Conservation (phyloP, 2,113 vertebrate genomes). For the Propithecus coquereli region DNA sequence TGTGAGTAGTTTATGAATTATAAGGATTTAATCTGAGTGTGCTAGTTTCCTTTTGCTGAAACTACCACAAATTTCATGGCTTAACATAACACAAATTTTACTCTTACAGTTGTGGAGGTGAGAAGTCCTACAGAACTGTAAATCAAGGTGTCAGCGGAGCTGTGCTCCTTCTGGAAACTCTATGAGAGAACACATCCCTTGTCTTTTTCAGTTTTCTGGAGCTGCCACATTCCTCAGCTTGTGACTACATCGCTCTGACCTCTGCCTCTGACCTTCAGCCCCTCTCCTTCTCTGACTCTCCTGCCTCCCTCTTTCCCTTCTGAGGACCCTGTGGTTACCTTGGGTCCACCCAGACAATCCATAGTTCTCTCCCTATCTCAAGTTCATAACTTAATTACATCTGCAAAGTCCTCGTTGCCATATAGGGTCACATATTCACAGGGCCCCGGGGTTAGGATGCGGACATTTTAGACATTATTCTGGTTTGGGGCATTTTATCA, state of each 20-base stretch:
- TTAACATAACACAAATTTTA: background rate
- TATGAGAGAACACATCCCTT: rapidly evolving
- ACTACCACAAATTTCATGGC: background rate
- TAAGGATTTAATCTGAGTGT: background rate
- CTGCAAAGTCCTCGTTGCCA: background rate
- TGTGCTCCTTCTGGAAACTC: background rate
- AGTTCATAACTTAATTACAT: background rate
- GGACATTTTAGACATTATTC: too few species aligned
- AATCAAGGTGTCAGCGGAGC: background rate
- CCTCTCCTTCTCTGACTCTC: background rate
- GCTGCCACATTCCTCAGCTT: background rate
- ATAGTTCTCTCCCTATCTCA: background rate
- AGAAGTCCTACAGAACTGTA: background rate
- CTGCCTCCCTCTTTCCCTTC: background rate
- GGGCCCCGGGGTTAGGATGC: background rate
- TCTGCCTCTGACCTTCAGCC: background rate
- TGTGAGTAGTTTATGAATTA: background rate
- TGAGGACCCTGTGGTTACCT: background rate
- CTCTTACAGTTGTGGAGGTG: background rate
- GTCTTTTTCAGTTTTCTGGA: background rate
- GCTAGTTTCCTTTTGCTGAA: background rate
- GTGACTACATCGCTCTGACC: background rate
- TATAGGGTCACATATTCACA: background rate
- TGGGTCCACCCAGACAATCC: too few species aligned
- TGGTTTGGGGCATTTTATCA: background rate